phyloP scores from a whole-genome alignment of 2,797 vertebrate genomes.

The Myoxocephalus aenaeus region DNA sequence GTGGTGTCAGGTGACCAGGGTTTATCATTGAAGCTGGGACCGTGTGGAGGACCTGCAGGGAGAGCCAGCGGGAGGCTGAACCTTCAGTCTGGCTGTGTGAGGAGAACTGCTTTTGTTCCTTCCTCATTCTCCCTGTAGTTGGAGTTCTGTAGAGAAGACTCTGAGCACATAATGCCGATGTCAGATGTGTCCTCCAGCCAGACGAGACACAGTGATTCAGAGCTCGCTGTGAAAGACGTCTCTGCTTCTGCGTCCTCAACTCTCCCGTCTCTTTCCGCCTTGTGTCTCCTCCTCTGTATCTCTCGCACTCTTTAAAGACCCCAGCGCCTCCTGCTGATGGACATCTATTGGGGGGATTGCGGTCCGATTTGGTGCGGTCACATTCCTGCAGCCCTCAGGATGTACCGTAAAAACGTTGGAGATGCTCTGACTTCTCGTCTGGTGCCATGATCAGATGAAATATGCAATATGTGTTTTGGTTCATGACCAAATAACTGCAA shows the following conservation, averaged over 20 bases:
- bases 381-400: too few species aligned
- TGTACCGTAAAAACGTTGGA: not conserved
- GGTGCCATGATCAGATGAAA: not conserved
- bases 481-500: not conserved
- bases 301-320: not conserved
- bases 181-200: not conserved
- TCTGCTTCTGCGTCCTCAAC: not conserved
- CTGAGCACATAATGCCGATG: not conserved
- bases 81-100: not conserved
- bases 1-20: conserved; percentile 21
- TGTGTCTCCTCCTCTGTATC: conserved; percentile 1
- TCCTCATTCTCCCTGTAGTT: not conserved
- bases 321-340: not conserved
- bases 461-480: not conserved
- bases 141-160: not conserved
- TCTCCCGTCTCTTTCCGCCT: not conserved
- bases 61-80: not conserved
- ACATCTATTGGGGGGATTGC: too few species aligned
- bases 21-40: conserved; percentile 12
- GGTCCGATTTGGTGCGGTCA: too few species aligned
- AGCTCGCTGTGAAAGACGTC: not conserved
- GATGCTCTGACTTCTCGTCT: not conserved
- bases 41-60: not conserved
- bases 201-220: not conserved
- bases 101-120: not conserved